Evolutionary conservation across 1,140 invertebrate species (phyloP).

Genomic region (Bradysia coprophila): DNA sequence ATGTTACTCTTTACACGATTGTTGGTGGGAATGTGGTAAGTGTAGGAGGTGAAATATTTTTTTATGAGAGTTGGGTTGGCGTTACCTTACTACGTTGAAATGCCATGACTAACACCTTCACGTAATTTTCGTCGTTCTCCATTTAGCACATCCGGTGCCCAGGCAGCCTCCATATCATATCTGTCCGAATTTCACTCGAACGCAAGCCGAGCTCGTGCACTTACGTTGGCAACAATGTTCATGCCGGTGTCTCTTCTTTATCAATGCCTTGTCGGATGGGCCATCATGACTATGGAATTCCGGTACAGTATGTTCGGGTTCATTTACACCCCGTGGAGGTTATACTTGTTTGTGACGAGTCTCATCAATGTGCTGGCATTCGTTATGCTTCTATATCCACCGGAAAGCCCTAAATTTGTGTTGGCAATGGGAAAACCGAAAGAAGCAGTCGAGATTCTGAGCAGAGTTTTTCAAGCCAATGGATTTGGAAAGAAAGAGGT

Average conservation of each 20-base stretch:
- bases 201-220: conserved; percentile 19
- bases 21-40: conserved; percentile 55
- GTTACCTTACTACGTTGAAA: background rate
- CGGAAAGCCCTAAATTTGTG: conserved; percentile 63
- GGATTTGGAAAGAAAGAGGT: conserved; percentile 20
- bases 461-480: conserved; percentile 38
- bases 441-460: conserved; percentile 36
- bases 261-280: conserved; percentile 41
- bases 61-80: background rate
- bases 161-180: conserved; percentile 42
- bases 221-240: conserved; percentile 40
- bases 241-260: conserved; percentile 44
- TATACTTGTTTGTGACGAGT: conserved; percentile 35
- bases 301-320: conserved; percentile 24
- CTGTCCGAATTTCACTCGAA: conserved; percentile 43
- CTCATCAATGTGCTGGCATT: conserved; percentile 31
- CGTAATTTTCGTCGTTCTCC: conserved; percentile 1
- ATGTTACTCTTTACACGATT: conserved; percentile 50
- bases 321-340: conserved; percentile 38
- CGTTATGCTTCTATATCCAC: conserved; percentile 30
- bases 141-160: conserved; percentile 39
- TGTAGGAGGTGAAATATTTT: background rate
- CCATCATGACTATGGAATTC: conserved; percentile 34
- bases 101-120: background rate
- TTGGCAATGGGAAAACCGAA: conserved; percentile 37